Evolutionary conservation across 2,797 vertebrate species (phyloP).

Genomic region (Arrhamphus sclerolepis): DNA sequence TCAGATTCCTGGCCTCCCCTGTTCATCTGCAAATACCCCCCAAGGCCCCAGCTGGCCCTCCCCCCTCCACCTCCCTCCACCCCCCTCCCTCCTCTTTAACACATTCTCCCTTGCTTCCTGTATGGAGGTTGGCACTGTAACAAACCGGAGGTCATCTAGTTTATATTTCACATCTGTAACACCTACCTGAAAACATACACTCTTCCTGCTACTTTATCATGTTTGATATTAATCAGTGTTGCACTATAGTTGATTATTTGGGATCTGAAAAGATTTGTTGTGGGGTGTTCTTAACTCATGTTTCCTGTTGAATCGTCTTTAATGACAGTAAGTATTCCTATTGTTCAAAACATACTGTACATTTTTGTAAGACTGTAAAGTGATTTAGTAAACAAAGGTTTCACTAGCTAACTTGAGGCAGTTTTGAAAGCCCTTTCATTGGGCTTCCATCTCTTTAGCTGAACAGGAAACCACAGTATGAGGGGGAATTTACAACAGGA

Average conservation of each 20-base stretch:
- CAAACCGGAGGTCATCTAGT: constrained; percentile 20
- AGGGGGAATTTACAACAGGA: constrained; percentile 76
- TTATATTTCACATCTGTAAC: constrained; percentile 34
- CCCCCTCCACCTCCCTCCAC: too few relatives aligned
- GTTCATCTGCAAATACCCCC: constrained; percentile 48
- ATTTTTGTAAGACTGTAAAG: not conserved
- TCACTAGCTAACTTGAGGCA: not conserved
- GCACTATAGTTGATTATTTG: too few relatives aligned
- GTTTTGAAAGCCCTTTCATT: constrained; percentile 16
- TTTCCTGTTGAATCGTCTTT: constrained; percentile 2
- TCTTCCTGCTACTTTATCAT: constrained; percentile 1
- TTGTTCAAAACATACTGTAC: constrained; percentile 12
- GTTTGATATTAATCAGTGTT: not conserved
- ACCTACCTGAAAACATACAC: constrained; percentile 26
- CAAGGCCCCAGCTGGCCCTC: constrained; percentile 12
- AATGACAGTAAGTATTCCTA: not conserved
- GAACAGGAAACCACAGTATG: constrained; percentile 68
- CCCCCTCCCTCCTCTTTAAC: constrained; percentile 45
- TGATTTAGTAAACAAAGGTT: not conserved
- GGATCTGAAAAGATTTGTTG: constrained; percentile 6
- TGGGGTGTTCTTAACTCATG: not conserved
- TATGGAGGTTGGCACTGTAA: constrained; percentile 17
- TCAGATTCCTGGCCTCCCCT: constrained; percentile 68
- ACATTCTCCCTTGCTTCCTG: constrained; percentile 53
- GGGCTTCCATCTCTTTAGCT: constrained; percentile 23